Evolutionary conservation across 2,113 vertebrate genomes (phyloP).

Genomic region (Mesocricetus auratus): DNA sequence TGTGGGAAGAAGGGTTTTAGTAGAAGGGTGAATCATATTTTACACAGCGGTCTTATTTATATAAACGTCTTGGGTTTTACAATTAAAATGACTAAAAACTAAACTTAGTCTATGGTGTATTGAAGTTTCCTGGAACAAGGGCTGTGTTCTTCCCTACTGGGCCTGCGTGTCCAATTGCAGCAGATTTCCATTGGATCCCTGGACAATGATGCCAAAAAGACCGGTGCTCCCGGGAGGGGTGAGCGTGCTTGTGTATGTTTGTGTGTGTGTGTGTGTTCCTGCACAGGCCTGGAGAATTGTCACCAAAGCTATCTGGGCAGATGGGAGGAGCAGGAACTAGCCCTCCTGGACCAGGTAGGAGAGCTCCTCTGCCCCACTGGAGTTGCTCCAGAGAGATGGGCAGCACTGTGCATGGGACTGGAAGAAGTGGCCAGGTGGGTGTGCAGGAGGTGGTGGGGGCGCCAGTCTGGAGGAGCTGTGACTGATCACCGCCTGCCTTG

Average conservation of each 20-base stretch:
- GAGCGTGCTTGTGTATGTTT: not conserved
- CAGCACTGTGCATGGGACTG: not conserved
- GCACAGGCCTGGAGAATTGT: not conserved
- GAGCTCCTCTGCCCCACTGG: not conserved
- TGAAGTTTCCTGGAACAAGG: not conserved
- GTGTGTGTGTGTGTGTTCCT: no score
- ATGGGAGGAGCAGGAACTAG: not conserved
- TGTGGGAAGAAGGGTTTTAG: conserved; percentile 81
- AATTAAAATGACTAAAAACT: conserved; percentile 85
- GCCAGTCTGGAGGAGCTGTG: not conserved
- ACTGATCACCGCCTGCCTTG: not conserved
- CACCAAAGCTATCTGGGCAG: not conserved
- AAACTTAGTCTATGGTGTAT: not conserved
- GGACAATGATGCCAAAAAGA: not conserved
- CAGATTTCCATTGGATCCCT: not conserved
- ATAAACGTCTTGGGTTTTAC: conserved; percentile 86
- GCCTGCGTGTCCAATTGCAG: not conserved
- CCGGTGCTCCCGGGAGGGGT: not conserved
- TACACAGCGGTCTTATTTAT: conserved; percentile 87
- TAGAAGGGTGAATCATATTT: conserved; percentile 83
- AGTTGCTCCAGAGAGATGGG: not conserved
- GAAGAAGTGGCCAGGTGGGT: not conserved
- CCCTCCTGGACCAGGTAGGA: not conserved
- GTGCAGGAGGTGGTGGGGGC: not conserved
- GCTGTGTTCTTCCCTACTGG: not conserved